Conservation (phyloP, 2,113 vertebrate genomes). For the Gobio gobio region DNA sequence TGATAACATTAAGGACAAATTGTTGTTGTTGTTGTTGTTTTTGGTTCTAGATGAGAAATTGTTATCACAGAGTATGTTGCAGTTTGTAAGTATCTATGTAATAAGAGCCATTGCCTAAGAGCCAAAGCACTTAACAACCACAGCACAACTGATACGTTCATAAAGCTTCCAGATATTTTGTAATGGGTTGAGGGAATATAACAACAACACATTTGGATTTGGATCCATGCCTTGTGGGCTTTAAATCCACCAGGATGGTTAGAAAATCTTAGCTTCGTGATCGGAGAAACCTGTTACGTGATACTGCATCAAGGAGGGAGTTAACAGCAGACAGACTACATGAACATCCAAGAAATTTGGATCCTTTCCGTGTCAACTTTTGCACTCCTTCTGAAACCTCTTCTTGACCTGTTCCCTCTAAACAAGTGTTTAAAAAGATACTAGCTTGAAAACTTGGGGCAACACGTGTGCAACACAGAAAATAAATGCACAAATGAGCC, state of each 20-base stretch:
- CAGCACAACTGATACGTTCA: slow-evolving; percentile 19
- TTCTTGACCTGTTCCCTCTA: background rate
- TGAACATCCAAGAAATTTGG: slow-evolving; percentile 5
- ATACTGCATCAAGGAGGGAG: slow-evolving; percentile 19
- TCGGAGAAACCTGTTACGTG: slow-evolving; percentile 26
- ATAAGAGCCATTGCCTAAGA: slow-evolving; percentile 6
- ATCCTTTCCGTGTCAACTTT: background rate
- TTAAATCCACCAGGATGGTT: slow-evolving; percentile 7
- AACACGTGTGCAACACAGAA: background rate
- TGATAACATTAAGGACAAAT: slow-evolving; percentile 1
- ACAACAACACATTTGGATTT: slow-evolving; percentile 22
- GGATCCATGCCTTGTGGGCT: slow-evolving; percentile 32
- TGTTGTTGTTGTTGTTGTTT: slow-evolving; percentile 24
- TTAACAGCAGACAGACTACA: background rate
- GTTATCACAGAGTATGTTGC: background rate
- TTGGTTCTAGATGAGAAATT: slow-evolving; percentile 11
- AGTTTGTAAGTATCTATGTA: background rate
- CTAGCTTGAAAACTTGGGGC: background rate
- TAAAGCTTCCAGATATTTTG: slow-evolving; percentile 17
- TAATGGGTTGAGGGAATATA: slow-evolving; percentile 16
- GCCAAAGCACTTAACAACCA: slow-evolving; percentile 34
- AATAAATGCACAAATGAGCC: too few relatives aligned
- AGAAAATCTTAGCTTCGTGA: slow-evolving; percentile 10
- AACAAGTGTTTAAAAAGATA: background rate
- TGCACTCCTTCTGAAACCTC: background rate